Evolutionary conservation across 2,113 vertebrate species (phyloP), one percentile per base, ranked within the genome.

Genomic region (Prochilodus magdalenae): DNA sequence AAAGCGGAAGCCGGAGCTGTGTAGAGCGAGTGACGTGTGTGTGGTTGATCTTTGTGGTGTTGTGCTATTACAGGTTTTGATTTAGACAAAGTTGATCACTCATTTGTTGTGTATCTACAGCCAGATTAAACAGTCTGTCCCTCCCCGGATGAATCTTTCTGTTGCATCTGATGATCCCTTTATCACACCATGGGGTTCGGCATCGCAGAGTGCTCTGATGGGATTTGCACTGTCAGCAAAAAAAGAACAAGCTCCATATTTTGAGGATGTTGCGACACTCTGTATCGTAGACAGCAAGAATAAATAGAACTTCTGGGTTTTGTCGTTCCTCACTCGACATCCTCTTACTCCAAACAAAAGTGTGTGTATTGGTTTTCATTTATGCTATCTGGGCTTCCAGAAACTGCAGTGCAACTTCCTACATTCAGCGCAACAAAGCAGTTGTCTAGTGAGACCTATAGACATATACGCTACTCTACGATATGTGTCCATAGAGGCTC

Each of bases 261-360:
- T 29, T 14, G 77, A 53, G 36, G 73, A 87, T 63, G 57, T 91
- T 91, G 90, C 88, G 88, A 90, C 90, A 91, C 81, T 86, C 84
- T 90, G 83, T 73, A 65, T 63, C 57, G 85, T 84, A 90, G 83
- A 79, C 79, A 88, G 88, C 89, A 86, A 83, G 90, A 93, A 91
- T 90, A 90, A 91, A 91, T 84, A 73, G 76, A 75, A 77, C 82
- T 85, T 36, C n/a, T 77, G 36, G 87, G 82, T 84, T n/a, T 89
- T 86, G 84, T 85, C 86, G 88, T 93, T 92, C 93, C 93, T 83
- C 88, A 89, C 91, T 93, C 86, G 73, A 94, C 90, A 93, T 93
- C 93, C 93, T 93, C 91, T 91, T 89, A 82, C 88, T 87, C 80
- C 29, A 51, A 67, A 82, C 78, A 76, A 86, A 83, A 87, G 81